Conservation (phyloP, 2,888 invertebrate species). For the Drosophila quinaria region DNA sequence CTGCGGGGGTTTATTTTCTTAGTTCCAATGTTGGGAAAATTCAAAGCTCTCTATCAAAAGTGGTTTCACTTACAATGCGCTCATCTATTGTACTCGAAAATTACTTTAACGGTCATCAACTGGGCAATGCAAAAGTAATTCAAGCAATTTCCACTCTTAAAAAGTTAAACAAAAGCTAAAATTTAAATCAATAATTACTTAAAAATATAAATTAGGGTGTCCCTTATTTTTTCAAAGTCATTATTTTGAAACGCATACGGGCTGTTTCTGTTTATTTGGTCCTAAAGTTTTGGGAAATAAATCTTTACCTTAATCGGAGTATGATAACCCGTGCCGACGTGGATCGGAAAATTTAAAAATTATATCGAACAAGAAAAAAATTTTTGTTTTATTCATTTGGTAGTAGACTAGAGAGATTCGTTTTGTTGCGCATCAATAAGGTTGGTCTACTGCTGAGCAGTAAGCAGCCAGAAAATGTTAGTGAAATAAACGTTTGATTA, state of each 20-base stretch:
- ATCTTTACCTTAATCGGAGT: too few species aligned
- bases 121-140: constrained; percentile 4
- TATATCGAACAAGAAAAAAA: too few species aligned
- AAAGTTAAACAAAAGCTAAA: not conserved
- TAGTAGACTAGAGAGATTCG: constrained; percentile 22
- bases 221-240: too few species aligned
- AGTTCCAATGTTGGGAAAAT: constrained; percentile 35
- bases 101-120: constrained; percentile 19
- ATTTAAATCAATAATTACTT: not conserved
- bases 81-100: constrained; percentile 27
- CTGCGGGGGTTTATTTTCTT: constrained; percentile 53
- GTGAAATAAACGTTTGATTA: constrained; percentile 62
- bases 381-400: too few species aligned
- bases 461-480: constrained; percentile 27
- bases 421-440: constrained; percentile 59
- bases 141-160: not conserved
- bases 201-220: too few species aligned
- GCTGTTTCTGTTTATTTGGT: too few species aligned
- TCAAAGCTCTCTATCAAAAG: constrained; percentile 31
- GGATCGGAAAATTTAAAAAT: too few species aligned
- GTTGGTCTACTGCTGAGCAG: not conserved
- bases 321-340: too few species aligned
- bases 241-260: too few species aligned
- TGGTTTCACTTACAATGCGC: constrained; percentile 52
- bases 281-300: too few species aligned